Evolutionary conservation across 2,113 vertebrate genomes (phyloP), one percentile per base, ranked within the genome.

Genomic region (Otus sunia): DNA sequence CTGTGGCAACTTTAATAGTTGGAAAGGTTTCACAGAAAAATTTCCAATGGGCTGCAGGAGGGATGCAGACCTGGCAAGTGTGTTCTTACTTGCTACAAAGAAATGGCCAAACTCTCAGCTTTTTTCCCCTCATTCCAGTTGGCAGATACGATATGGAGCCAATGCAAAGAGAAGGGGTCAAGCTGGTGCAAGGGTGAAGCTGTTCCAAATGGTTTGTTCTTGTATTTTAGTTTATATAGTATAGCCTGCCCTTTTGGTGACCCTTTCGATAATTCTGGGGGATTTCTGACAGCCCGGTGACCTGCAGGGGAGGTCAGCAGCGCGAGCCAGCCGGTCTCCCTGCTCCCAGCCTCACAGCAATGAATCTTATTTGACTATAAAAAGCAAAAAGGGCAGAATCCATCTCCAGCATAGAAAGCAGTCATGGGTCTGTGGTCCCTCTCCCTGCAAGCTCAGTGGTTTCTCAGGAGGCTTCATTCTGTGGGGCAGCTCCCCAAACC

Each of bases 241-340:
- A 81, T 37, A 64, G 93, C 56, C 39, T 96, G 97, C 86, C 98
- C 98, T 95, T 69, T 84, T 63, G 66, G 92, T 95, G 87, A 95
- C 97, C 97, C 97, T 97, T 93, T 75, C 47, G 83, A 97, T 97
- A 96, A 94, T 96, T 94, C 96, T 77, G 95, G 90, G 97, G 97
- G 93, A 82, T 77, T 96, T 97, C 91, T 96, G 96, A 94, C 97
- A 97, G 85, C 90, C 91, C 25, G 37, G 19, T 97, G 97, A 98
- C 96, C 98, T 90, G 96, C 94, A 71, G 96, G 94, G 87, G 67
- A 83, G 98, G 95, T 96, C 95, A 97, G 91, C 37, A 53, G 90
- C 41, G 64, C 59, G 88, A 96, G 93, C 90, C 90, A 43, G 85
- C 92, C 87, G 23, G 41, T 97, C 96, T 94, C 97, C 93, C 94